Percentiles rank a stretch among this genome's conserved stretches.
These are phyloP conservation scores for Apis laboriosa DNA, from an alignment of 1,140 invertebrate species.

Conservation along the genomic window DNA sequence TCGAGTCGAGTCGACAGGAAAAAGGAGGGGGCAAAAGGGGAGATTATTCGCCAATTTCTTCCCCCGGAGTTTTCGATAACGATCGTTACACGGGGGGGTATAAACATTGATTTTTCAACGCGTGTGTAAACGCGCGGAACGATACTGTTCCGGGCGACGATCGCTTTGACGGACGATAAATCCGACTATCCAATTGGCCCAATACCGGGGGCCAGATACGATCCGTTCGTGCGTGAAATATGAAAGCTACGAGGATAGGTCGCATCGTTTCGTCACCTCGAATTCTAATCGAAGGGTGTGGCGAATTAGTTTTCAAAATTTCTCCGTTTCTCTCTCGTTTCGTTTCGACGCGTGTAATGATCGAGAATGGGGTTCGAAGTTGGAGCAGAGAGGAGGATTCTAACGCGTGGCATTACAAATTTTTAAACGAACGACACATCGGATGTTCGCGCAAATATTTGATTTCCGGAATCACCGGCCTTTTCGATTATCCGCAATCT, in stretches of 20 bases:
- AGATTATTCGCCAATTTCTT: constrained; percentile 4
- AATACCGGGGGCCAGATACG: constrained; percentile 64
- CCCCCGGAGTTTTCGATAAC: neutral
- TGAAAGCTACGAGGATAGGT: constrained; percentile 67
- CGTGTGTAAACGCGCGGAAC: constrained; percentile 33
- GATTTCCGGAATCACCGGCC: constrained; percentile 37
- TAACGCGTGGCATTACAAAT: neutral
- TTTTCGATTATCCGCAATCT: constrained; percentile 47
- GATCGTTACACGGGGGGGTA: constrained; percentile 1
- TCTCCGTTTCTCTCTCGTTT: neutral
- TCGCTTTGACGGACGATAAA: constrained; percentile 73
- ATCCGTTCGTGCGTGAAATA: constrained; percentile 72
- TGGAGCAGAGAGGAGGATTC: too few relatives aligned
- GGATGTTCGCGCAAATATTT: constrained; percentile 20
- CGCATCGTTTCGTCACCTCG: neutral
- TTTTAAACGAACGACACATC: neutral
- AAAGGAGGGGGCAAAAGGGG: neutral
- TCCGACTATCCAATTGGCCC: constrained; percentile 71
- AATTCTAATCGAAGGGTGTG: neutral
- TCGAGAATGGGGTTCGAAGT: neutral
- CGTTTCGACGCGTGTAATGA: neutral
- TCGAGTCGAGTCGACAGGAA: too few relatives aligned
- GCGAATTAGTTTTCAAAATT: constrained; percentile 41
- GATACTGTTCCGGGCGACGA: constrained; percentile 69
- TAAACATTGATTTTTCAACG: constrained; percentile 45